Percentiles rank a stretch among this genome's conserved stretches.
phyloP scores from a whole-genome alignment of 2,113 vertebrate species.

The Coryphaenoides rupestris region DNA sequence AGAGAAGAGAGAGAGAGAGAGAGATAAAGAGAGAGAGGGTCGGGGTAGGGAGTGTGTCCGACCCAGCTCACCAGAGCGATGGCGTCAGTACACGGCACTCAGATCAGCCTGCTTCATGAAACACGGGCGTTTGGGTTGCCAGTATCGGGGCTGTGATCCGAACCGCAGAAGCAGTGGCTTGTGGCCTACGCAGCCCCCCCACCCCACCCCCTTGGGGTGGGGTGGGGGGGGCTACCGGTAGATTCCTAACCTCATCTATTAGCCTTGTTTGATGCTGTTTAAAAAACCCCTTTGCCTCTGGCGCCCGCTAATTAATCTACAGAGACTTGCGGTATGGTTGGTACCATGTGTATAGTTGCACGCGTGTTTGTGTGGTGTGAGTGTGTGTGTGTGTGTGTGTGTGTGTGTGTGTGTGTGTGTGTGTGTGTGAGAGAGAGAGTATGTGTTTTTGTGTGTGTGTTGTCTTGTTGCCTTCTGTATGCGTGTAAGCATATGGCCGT shows the following conservation, averaged over 20 bases:
- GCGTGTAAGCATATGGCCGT: constrained; percentile 44
- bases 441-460: constrained; percentile 28
- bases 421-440: not conserved
- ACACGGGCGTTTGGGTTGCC: not conserved
- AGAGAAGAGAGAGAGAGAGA: too few species aligned
- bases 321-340: constrained; percentile 14
- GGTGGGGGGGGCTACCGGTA: constrained; percentile 17
- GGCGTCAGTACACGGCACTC: too few species aligned
- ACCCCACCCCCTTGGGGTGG: too few species aligned
- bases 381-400: not conserved
- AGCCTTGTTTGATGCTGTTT: constrained; percentile 44
- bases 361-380: constrained; percentile 4
- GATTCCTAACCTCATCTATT: constrained; percentile 53
- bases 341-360: not conserved
- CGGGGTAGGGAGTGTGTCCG: too few species aligned
- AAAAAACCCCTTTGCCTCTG: not conserved
- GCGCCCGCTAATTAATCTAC: not conserved
- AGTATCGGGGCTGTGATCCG: constrained; percentile 19
- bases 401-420: constrained; percentile 8
- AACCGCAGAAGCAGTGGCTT: constrained; percentile 17
- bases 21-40: too few species aligned
- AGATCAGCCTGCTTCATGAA: constrained; percentile 2
- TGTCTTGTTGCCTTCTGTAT: not conserved
- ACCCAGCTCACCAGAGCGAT: too few species aligned
- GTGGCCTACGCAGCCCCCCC: too few species aligned